A percentile compares a stretch with the other conserved stretches of the same genome.
Conservation (phyloP, 2,797 vertebrate species). For the Acridotheres tristis region DNA sequence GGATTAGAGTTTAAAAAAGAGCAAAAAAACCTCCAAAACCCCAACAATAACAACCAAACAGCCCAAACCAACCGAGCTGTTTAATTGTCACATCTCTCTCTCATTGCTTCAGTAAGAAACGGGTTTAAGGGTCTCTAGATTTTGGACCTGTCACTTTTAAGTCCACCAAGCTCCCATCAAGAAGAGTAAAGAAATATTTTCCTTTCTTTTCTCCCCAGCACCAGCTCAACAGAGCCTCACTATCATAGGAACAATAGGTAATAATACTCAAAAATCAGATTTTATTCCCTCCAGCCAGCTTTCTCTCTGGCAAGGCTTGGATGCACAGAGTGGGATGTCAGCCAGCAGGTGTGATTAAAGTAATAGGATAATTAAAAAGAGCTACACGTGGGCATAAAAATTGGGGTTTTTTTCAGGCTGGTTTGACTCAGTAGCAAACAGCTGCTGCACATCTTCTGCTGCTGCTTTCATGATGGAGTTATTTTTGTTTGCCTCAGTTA, state of each 20-base stretch:
- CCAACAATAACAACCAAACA: not conserved
- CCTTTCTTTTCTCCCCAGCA: accelerated
- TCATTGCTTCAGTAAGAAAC: not conserved
- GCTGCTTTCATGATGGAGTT: not conserved
- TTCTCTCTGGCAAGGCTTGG: not conserved
- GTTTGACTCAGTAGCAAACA: not conserved
- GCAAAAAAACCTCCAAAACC: accelerated
- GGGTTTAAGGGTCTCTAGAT: not conserved
- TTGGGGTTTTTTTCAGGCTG: not conserved
- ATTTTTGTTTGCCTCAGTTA: not conserved
- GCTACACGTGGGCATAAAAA: conserved; percentile 22
- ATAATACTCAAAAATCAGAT: not conserved
- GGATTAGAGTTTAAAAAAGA: not conserved
- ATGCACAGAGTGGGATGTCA: not conserved
- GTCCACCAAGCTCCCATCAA: not conserved
- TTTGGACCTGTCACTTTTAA: not conserved
- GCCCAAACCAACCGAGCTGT: not conserved
- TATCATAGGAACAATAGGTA: not conserved
- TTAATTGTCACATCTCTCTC: not conserved
- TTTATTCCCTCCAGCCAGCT: not conserved
- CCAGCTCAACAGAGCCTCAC: not conserved
- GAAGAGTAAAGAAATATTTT: not conserved
- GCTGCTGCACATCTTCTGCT: not conserved
- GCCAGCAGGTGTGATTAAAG: conserved; percentile 55
- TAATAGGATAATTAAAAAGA: conserved; percentile 46